These are phyloP conservation scores for Mesoclemmys tuberculata DNA, from an alignment of 2,113 vertebrate species.

Conservation along the genomic window DNA sequence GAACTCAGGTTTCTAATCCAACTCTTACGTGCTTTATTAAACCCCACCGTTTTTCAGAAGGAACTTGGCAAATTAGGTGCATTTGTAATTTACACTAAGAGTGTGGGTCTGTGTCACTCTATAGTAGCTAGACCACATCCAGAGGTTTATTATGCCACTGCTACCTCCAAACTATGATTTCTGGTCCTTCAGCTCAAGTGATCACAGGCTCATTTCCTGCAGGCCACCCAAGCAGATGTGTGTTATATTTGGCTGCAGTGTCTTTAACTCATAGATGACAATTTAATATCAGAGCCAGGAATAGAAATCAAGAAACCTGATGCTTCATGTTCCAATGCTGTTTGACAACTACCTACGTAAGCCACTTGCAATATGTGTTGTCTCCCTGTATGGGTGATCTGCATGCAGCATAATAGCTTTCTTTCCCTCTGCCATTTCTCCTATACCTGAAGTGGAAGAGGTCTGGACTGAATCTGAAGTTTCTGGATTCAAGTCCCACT, in stretches of 20 bases:
- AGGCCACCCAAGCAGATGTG: neutral
- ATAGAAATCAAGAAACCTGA: neutral
- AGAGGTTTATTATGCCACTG: too few relatives aligned
- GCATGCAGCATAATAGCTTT: fast-evolving
- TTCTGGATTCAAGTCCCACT: neutral
- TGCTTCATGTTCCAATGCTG: fast-evolving
- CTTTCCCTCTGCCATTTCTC: neutral
- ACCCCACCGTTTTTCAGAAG: neutral
- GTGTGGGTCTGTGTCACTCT: neutral
- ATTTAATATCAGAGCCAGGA: neutral
- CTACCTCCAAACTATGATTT: neutral
- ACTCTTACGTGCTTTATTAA: neutral
- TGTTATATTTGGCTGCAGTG: neutral
- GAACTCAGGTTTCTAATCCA: neutral
- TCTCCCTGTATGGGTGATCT: neutral
- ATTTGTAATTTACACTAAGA: neutral
- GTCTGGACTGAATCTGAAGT: neutral
- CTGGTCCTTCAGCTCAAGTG: neutral
- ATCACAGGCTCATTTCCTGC: neutral
- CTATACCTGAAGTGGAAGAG: neutral
- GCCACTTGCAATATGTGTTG: neutral
- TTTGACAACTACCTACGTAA: neutral
- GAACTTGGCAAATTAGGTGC: neutral
- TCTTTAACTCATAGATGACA: neutral
- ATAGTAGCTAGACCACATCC: neutral